Percentiles rank a stretch among this genome's conserved stretches.
Conservation (phyloP, 1,140 invertebrate genomes). For the Agraylea sexmaculata region DNA sequence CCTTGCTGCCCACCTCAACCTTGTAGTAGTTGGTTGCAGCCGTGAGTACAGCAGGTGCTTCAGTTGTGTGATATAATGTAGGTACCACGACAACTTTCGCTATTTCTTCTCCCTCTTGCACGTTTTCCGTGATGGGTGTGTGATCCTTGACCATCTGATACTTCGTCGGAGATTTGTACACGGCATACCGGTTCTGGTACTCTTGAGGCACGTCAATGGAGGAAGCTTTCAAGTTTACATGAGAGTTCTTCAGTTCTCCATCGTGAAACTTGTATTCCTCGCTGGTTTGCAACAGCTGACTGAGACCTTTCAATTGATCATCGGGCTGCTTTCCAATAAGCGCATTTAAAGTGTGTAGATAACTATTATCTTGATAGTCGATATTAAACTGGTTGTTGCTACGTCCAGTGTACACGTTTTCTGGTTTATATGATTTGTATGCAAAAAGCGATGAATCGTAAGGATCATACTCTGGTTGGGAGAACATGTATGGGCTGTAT, state of each 20-base stretch:
- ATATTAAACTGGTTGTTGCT: no score
- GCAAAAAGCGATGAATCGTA: background rate
- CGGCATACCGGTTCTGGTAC: slow-evolving; percentile 3
- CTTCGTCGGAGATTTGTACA: background rate
- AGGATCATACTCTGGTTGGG: background rate
- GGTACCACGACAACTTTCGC: slow-evolving; percentile 15
- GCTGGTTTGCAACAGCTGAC: slow-evolving; percentile 7
- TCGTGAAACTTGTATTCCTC: no score
- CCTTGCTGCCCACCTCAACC: slow-evolving; percentile 30
- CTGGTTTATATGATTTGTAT: background rate
- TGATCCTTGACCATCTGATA: slow-evolving; percentile 26
- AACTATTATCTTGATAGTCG: slow-evolving; percentile 9
- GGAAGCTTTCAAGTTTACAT: slow-evolving; percentile 18
- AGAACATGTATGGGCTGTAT: background rate
- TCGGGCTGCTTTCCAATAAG: slow-evolving; percentile 17
- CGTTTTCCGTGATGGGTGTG: slow-evolving; percentile 34
- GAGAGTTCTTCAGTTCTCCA: slow-evolving; percentile 13
- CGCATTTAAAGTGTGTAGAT: slow-evolving; percentile 15
- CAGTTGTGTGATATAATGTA: slow-evolving; percentile 15
- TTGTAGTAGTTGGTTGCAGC: slow-evolving; percentile 32
- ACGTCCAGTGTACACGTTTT: background rate
- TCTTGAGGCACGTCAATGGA: slow-evolving; percentile 11
- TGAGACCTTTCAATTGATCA: slow-evolving; percentile 18
- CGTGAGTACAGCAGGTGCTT: slow-evolving; percentile 18
- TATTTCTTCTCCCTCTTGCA: slow-evolving; percentile 32